Conservation (phyloP, 2,888 invertebrate species). For the Galerucella nymphaeae region DNA sequence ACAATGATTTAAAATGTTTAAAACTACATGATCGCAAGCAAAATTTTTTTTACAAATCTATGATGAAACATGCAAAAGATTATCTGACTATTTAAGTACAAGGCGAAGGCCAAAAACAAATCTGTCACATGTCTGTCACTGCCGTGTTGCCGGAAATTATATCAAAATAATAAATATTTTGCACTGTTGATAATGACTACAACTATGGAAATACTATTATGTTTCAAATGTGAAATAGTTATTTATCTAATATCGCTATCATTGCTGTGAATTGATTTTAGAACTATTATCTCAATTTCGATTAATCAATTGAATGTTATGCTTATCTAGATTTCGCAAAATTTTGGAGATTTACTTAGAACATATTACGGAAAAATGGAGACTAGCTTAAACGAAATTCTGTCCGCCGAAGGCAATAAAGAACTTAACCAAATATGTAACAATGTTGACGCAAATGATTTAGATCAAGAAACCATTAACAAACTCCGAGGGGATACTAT, state of each 20-base stretch:
- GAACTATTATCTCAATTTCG: neutral
- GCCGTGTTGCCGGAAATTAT: no score
- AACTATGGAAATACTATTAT: no score
- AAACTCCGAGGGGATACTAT: conserved; percentile 80
- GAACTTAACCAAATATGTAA: neutral
- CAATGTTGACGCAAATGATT: conserved; percentile 51
- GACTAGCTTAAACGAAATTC: neutral
- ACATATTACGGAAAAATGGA: neutral
- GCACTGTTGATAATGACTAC: no score
- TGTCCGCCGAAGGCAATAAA: neutral
- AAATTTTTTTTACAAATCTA: no score
- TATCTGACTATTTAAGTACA: no score
- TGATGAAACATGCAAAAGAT: no score
- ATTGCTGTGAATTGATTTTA: neutral
- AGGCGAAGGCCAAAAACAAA: no score
- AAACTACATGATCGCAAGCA: no score
- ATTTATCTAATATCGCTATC: neutral
- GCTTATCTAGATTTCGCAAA: neutral
- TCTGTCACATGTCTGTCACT: no score
- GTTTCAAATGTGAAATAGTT: no score
- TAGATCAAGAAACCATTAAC: conserved; percentile 63
- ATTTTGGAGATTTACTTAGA: neutral
- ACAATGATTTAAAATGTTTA: no score
- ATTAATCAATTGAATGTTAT: neutral
- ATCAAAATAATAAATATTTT: no score